These are phyloP conservation scores for Lepilemur septentrionalis DNA, from an alignment of 2,797 vertebrate species.

Conservation along the genomic window DNA sequence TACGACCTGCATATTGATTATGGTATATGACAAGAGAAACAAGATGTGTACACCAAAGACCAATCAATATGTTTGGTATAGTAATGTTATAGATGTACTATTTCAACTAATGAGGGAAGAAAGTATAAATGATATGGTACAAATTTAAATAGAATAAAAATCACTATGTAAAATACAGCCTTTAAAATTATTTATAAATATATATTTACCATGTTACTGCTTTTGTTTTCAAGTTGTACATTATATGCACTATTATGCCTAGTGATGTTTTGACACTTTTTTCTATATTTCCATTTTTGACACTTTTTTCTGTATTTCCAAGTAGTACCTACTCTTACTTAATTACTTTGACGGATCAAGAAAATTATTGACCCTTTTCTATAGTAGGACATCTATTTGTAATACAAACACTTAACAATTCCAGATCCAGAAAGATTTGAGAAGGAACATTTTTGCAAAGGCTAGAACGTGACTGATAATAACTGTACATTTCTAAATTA, in stretches of 20 bases:
- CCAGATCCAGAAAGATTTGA: slow-evolving; percentile 13
- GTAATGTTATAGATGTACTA: background rate
- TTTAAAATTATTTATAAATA: background rate
- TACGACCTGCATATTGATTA: background rate
- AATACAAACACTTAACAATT: background rate
- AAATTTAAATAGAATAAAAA: slow-evolving; percentile 1
- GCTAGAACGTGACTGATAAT: background rate
- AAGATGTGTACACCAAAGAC: background rate
- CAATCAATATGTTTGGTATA: background rate
- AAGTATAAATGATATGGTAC: background rate
- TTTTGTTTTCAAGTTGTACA: background rate
- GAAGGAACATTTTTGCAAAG: background rate
- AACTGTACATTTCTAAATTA: background rate
- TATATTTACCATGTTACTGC: background rate
- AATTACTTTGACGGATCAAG: slow-evolving; percentile 13
- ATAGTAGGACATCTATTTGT: background rate
- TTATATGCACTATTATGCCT: background rate
- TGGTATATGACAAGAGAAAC: background rate
- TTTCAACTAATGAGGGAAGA: background rate
- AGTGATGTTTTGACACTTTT: background rate
- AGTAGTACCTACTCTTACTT: background rate
- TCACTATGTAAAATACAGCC: background rate
- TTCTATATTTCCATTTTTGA: background rate
- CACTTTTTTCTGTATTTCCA: background rate
- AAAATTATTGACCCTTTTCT: background rate